Evolutionary conservation across 2,888 invertebrate species (phyloP), one percentile per base, ranked within the genome.

Genomic region (Phrixothrix hirtus): DNA sequence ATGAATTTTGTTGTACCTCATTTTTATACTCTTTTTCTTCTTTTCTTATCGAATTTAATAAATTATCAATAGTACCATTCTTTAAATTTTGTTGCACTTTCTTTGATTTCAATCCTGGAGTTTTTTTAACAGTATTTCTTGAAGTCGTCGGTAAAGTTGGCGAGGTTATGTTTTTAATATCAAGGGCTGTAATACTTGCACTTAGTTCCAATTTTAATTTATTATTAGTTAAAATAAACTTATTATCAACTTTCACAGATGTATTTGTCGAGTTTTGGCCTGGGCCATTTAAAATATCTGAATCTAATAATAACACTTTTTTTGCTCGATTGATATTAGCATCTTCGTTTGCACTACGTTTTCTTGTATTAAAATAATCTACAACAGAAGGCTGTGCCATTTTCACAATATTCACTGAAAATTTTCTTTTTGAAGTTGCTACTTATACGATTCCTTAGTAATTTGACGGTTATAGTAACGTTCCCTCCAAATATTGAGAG

Each of bases 351-450:
- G 86, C 87, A 50, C 83, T 80, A 65, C 90, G 82, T 77, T 91
- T 91, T 68, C 89, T 82, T 65, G 84, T 85, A 71, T 82, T 85
- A 73, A 89, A 91, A 79, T 82, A 91, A 58, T 83, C 82, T 55
- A 86, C 85, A 50, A 91, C 82, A 39, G 38, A 25, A 3, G 38
- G 27, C 9, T 38, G 38, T 1, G 38, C 38, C 38, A 38, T 38
- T 12, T 26, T 38, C 11, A 14, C 4, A 3, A 10, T 7, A 2
- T 17, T n/a, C n/a, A n/a, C n/a, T n/a, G n/a, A n/a, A n/a, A n/a
- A n/a, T n/a, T n/a, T n/a, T n/a, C n/a, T n/a, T n/a, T n/a, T n/a
- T n/a, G n/a, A n/a, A n/a, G n/a, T n/a, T n/a, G n/a, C n/a, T n/a
- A n/a, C n/a, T n/a, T n/a, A n/a, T n/a, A n/a, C n/a, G n/a, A n/a